phyloP scores from a whole-genome alignment of 2,888 invertebrate genomes.

The Nineta flava region DNA sequence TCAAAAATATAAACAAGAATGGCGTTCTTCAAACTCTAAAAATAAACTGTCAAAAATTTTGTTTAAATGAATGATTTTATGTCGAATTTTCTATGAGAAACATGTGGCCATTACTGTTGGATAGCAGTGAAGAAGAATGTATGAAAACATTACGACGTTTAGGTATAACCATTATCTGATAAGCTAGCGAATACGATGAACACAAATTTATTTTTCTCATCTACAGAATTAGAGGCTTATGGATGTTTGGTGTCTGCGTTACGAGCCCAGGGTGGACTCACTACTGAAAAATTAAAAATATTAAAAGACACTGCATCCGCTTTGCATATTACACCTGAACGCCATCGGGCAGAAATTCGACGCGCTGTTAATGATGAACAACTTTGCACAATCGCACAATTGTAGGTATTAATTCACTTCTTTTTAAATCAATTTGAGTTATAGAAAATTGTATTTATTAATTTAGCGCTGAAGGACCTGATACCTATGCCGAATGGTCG shows the following conservation, averaged over 20 bases:
- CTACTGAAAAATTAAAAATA: constrained; percentile 66
- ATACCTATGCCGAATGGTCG: constrained; percentile 59
- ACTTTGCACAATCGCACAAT: constrained; percentile 74
- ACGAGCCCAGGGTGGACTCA: constrained; percentile 81
- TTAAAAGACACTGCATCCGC: constrained; percentile 67
- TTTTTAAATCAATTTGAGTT: not conserved
- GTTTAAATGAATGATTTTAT: too few species aligned
- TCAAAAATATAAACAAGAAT: constrained; percentile 5
- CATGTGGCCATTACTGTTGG: constrained; percentile 56
- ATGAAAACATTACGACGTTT: constrained; percentile 73
- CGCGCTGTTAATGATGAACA: constrained; percentile 86
- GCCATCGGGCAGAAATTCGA: constrained; percentile 83
- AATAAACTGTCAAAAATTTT: constrained; percentile 3
- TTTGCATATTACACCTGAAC: constrained; percentile 75
- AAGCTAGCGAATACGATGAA: constrained; percentile 17
- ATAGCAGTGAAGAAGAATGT: constrained; percentile 81
- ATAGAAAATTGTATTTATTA: not conserved
- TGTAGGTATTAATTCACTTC: constrained; percentile 40
- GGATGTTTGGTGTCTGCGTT: constrained; percentile 77
- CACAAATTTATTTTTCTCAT: constrained; percentile 5
- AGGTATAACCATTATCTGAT: constrained; percentile 35
- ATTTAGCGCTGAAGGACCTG: constrained; percentile 45
- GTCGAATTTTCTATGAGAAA: not conserved
- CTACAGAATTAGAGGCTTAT: constrained; percentile 80
- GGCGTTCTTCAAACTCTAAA: not conserved